Base-by-base conservation (phyloP, 2,888 invertebrate genomes). In the Blastobasis lacticolella region DNA sequence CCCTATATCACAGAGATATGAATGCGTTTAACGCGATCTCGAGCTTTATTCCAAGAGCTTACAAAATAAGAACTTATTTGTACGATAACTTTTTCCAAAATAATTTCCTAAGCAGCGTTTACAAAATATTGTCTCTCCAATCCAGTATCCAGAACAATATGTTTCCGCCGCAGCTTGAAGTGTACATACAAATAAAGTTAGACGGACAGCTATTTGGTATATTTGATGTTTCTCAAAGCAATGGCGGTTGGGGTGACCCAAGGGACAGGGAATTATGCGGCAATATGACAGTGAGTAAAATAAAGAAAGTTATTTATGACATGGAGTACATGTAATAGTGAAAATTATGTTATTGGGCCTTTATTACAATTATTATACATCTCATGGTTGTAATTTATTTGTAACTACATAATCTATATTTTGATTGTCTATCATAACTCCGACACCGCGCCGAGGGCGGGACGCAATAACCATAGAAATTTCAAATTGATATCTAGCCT, bases 171-270 rank as follows among this genome's bases (percentile, higher is more conserved):
- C 58, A 66, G 56, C 47, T 80, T 10, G 73, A 78, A 61, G 46
- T 77, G 9, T 70, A 69, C 46, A 55, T 66, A 10, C 53, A 73
- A 49, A 61, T 79, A 23, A 71, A 73, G 37, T 52, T 75, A 38
- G 69, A 73, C 10, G 60, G 64, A 9, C 67, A 73, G 37, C 69
- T 71, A 6, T 70, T 61, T 50, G 48, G 66, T 5, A 59, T 61
- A 46, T 69, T 72, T 42, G 75, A 75, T 56, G 69, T 72, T 46
- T 55, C 61, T 8, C 67, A 71, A 45, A 69, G 64, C 10, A 68
- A 64, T 46, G 76, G 78, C 4, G 78, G 76, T 6, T 77, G 76
- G 73, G 75, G 58, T 48, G 79, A 80, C 56, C 69, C 66, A 3
- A 63, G 77, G 45, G 78, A 80, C 53, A 71, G 60, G 57, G 59